Evolutionary conservation across 2,113 vertebrate genomes (phyloP).

Genomic region (Halcyon senegalensis): DNA sequence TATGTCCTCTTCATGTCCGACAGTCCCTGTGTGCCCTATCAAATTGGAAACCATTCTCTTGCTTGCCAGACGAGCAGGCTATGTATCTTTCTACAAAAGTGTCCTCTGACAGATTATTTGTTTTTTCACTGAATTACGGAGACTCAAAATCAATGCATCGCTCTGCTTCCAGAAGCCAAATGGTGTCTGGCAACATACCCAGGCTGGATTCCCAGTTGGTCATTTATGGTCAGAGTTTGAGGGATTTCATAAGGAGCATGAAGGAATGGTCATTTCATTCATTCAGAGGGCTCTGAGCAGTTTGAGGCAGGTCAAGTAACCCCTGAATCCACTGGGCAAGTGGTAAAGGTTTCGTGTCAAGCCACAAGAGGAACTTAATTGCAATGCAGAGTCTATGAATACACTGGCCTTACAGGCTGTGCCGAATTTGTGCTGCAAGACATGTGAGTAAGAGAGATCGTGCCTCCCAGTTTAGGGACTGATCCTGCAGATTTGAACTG

Average conservation of each 20-base stretch:
- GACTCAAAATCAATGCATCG: neutral
- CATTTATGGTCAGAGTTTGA: neutral
- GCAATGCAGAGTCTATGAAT: neutral
- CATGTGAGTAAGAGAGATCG: rapidly evolving
- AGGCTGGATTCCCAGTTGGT: neutral
- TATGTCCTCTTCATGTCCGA: neutral
- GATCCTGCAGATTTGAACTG: neutral
- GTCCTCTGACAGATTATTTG: neutral
- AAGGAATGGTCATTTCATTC: neutral
- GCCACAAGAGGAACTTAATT: neutral
- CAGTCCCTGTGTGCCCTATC: neutral
- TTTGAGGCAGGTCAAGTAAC: neutral
- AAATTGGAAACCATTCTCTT: neutral
- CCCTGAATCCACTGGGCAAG: neutral
- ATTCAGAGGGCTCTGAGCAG: neutral
- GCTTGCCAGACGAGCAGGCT: neutral
- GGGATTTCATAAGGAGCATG: neutral
- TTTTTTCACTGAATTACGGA: neutral
- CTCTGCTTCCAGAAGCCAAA: neutral
- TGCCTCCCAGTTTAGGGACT: neutral
- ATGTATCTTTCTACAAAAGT: neutral
- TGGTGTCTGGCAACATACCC: neutral
- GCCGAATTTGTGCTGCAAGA: neutral
- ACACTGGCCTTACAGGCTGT: neutral
- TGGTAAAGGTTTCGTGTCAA: neutral